Base-by-base conservation (phyloP, 2,888 invertebrate genomes). In the Lycocerus yunnanus region DNA sequence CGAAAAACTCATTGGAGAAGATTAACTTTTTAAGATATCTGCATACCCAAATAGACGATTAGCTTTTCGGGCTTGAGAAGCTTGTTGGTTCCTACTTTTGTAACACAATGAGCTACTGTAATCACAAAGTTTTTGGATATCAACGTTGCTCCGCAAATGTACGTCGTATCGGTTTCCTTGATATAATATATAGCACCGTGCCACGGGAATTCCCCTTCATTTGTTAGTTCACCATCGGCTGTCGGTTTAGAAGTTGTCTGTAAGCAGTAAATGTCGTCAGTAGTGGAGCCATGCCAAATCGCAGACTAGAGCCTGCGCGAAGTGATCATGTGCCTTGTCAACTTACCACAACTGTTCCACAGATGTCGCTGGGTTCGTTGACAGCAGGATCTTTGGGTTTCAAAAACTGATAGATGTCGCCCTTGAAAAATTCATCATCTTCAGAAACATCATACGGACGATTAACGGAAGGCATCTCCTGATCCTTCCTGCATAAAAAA, bases 171-270 rank as follows among this genome's bases (percentile, higher is more conserved):
- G 14, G 84, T 83, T 1, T 84, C 84, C 78, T 81, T 82, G 0
- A 90, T 88, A 79, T 90, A 90, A 82, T 92, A 92, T 0, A 92
- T 83, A 0, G 92, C 92, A 13, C 90, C 90, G 84, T 92, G 92
- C 92, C 92, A 93, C 0, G 92, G 92, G 89, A 91, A 92, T 80
- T 92, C 90, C 0, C 91, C 92, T 75, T 90, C 90, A 58, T 88
- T 82, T 0, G 91, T 91, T 0, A 88, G 88, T 18, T 89, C 88
- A 0, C 91, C 92, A 77, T 90, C 88, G 6, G 91, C 90, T 68
- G 92, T 90, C 70, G 91, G 91, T 76, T 88, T 88, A 0, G 91
- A 85, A 80, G 88, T 88, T 0, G 86, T 81, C 11, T 87, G 81
- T 24, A 89, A 89, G 67, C 21, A 24, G 21, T 20, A 83, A 86